phyloP scores from a whole-genome alignment of 1,140 invertebrate genomes.

The Drosophila ogumai region DNA sequence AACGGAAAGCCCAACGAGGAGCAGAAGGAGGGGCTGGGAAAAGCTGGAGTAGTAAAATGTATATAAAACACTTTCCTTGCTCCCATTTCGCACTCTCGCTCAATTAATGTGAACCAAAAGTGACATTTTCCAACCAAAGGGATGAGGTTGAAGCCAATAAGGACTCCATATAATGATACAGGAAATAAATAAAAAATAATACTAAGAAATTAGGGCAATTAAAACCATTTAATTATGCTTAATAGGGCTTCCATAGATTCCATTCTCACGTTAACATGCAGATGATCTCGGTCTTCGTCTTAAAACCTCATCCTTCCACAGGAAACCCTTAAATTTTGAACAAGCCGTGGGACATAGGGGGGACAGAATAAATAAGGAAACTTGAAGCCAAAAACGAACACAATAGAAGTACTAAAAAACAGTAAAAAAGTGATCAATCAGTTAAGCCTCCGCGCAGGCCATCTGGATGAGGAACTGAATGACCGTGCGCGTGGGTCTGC shows the following conservation, averaged over 20 bases:
- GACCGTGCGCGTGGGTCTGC: slow-evolving; percentile 88
- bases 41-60: slow-evolving; percentile 38
- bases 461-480: slow-evolving; percentile 87
- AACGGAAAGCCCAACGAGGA: neutral
- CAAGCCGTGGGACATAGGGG: neutral
- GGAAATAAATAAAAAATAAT: neutral
- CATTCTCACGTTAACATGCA: neutral
- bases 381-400: neutral
- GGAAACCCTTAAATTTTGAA: slow-evolving; percentile 25
- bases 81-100: slow-evolving; percentile 67
- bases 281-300: neutral
- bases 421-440: slow-evolving; percentile 11
- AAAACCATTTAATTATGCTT: slow-evolving; percentile 23
- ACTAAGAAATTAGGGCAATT: neutral
- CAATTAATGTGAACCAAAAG: slow-evolving; percentile 70
- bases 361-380: neutral
- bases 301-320: neutral
- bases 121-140: slow-evolving; percentile 50
- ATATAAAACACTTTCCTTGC: slow-evolving; percentile 57
- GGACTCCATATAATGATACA: neutral
- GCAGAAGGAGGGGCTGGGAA: neutral
- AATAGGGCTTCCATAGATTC: neutral
- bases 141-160: neutral
- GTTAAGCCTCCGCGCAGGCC: slow-evolving; percentile 84
- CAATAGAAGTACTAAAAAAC: slow-evolving; percentile 9